Evolutionary conservation across 1,140 invertebrate species (phyloP).

Genomic region (Drosophila yakuba): DNA sequence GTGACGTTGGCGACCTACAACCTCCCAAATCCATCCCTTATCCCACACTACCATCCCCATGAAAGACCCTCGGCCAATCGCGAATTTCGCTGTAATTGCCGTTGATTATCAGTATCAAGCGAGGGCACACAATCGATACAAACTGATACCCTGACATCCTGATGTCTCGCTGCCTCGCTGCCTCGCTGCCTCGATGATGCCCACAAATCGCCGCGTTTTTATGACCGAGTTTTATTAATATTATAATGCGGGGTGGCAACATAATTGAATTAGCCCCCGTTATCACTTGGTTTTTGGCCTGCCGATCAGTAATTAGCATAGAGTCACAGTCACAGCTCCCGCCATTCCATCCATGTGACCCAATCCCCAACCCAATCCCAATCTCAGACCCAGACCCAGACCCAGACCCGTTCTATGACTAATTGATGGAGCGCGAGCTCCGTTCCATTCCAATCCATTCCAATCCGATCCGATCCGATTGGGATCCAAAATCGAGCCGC

Average conservation of each 20-base stretch:
- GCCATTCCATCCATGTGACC: not conserved
- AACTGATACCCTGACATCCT: too few species aligned
- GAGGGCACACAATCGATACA: conserved; percentile 12
- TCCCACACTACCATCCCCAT: too few species aligned
- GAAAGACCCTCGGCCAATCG: conserved; percentile 36
- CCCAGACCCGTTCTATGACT: conserved; percentile 36
- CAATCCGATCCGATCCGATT: not conserved
- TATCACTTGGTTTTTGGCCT: conserved; percentile 14
- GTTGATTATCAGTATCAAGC: conserved; percentile 31
- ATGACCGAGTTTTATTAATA: conserved; percentile 47
- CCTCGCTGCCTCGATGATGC: not conserved
- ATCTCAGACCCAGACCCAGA: not conserved
- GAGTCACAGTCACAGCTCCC: too few species aligned
- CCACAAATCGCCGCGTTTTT: conserved; percentile 1
- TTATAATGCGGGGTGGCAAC: conserved; percentile 24
- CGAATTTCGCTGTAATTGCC: conserved; percentile 67
- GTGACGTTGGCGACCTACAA: conserved; percentile 52
- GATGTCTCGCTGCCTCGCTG: too few species aligned
- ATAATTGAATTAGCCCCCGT: conserved; percentile 46
- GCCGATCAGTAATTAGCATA: conserved; percentile 28
- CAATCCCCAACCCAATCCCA: not conserved
- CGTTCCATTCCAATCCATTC: not conserved
- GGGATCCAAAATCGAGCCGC: not conserved
- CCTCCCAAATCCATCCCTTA: too few species aligned
- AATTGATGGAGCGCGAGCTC: conserved; percentile 35